phyloP scores from a whole-genome alignment of 2,113 vertebrate genomes.

The Herpetotheres cachinnans region DNA sequence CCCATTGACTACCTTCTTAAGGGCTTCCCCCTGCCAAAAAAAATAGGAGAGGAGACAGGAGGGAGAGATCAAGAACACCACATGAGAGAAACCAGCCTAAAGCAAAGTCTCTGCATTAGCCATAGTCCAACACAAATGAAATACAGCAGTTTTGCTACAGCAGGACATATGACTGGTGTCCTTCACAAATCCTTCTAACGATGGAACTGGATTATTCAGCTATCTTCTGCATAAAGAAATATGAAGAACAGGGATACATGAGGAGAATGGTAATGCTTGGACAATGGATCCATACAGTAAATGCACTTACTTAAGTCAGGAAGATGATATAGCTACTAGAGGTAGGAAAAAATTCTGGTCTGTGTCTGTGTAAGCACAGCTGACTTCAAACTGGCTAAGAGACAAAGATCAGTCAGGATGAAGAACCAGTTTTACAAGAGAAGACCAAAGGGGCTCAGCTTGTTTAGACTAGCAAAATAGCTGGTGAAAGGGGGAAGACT shows the following conservation, averaged over 20 bases:
- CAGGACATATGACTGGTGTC: neutral
- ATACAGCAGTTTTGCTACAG: neutral
- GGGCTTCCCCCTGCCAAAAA: conserved; percentile 12
- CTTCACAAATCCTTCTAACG: neutral
- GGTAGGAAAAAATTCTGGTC: neutral
- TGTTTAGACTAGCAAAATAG: conserved; percentile 26
- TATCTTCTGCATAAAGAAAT: neutral
- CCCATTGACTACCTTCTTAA: conserved; percentile 1
- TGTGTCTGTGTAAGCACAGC: neutral
- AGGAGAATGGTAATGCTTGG: neutral
- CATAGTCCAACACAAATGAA: conserved; percentile 2
- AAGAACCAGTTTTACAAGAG: neutral
- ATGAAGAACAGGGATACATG: neutral
- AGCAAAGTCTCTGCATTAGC: neutral
- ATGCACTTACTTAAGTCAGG: neutral
- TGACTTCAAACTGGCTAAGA: neutral
- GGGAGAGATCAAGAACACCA: conserved; percentile 35
- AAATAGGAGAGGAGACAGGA: conserved; percentile 12
- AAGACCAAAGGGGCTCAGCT: neutral
- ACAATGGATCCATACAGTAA: neutral
- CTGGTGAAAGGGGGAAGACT: neutral
- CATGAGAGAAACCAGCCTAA: conserved; percentile 31
- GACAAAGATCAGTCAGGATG: neutral
- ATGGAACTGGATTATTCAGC: neutral
- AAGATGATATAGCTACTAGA: neutral